phyloP scores from a whole-genome alignment of 2,113 vertebrate species.

The Colinus virginianus region DNA sequence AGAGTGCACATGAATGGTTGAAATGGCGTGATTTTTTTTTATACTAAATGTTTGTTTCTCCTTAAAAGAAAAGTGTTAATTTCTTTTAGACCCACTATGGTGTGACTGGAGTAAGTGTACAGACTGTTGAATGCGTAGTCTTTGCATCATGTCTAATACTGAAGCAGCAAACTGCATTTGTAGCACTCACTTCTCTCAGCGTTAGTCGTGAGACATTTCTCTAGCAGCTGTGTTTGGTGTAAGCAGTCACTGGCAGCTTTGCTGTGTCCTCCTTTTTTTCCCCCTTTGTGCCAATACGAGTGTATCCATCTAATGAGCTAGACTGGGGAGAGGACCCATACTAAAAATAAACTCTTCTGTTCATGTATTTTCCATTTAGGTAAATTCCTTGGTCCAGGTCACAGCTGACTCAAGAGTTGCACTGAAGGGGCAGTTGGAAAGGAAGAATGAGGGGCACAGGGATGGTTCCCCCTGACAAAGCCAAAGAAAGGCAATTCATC shows the following conservation, averaged over 20 bases:
- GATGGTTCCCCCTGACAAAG: accelerated
- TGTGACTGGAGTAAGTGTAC: accelerated
- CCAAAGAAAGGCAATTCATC: background rate
- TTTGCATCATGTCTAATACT: background rate
- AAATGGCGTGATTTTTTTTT: background rate
- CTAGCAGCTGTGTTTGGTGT: background rate
- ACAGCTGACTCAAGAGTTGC: background rate
- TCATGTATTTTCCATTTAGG: background rate
- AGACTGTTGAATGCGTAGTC: background rate
- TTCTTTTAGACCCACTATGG: background rate
- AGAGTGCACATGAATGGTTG: background rate
- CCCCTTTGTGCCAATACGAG: background rate
- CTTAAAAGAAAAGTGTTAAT: background rate
- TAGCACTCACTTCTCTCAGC: background rate
- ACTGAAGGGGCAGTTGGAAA: background rate
- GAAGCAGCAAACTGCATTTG: background rate
- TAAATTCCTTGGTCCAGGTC: background rate
- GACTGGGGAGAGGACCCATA: background rate
- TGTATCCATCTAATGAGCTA: background rate
- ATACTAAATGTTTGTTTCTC: background rate
- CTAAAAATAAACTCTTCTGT: background rate
- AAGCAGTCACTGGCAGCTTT: background rate
- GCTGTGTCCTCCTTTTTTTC: background rate
- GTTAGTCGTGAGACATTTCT: background rate
- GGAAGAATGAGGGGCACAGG: background rate